phyloP scores from a whole-genome alignment of 2,113 vertebrate genomes.

The Orcinus orca region DNA sequence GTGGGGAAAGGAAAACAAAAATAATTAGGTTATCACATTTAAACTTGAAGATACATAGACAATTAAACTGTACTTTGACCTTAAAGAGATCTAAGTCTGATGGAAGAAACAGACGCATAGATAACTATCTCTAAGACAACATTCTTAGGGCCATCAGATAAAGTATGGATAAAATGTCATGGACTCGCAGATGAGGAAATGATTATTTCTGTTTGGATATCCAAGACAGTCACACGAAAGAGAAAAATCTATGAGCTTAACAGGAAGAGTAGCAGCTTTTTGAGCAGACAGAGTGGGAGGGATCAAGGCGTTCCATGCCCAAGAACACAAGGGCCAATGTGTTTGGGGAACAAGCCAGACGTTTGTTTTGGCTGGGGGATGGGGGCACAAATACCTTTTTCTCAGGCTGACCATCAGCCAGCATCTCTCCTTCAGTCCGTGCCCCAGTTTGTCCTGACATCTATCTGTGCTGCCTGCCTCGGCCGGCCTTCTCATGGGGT shows the following conservation, averaged over 20 bases:
- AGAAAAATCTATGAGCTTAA: neutral
- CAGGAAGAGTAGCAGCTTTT: neutral
- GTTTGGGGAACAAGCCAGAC: neutral
- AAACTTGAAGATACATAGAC: neutral
- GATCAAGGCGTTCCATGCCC: neutral
- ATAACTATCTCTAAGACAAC: neutral
- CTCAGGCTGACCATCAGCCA: neutral
- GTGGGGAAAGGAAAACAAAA: neutral
- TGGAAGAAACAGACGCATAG: neutral
- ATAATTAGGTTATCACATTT: neutral
- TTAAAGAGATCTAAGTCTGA: neutral
- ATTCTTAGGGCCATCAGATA: neutral
- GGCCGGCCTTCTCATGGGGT: no score
- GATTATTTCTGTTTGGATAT: neutral
- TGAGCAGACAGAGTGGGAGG: neutral
- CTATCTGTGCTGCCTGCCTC: neutral
- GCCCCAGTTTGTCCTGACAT: neutral
- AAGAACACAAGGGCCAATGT: neutral
- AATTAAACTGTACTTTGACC: neutral
- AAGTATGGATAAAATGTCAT: neutral
- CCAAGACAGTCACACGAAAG: neutral
- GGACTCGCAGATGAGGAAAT: neutral
- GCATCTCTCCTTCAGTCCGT: neutral
- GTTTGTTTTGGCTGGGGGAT: no score
- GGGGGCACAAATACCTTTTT: neutral